A percentile compares a stretch with the other conserved stretches of the same genome.
phyloP scores from a whole-genome alignment of 2,797 vertebrate species.

The Craterocephalus amniculus region DNA sequence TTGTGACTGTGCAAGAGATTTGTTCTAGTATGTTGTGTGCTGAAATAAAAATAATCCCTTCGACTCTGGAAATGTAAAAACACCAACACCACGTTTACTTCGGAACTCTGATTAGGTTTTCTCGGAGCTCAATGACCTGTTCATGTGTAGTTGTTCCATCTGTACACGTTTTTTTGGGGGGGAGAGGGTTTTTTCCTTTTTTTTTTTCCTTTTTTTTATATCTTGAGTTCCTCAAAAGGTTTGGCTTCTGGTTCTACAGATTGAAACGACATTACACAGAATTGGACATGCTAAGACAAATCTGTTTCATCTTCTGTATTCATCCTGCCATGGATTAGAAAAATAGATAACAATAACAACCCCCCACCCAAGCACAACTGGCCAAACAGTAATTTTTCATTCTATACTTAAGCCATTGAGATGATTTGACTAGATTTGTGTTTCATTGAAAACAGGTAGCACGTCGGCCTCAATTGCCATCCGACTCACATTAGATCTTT shows the following conservation, averaged over 20 bases:
- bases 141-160: slow-evolving; percentile 49
- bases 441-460: slow-evolving; percentile 59
- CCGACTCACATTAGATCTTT: slow-evolving; percentile 28
- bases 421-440: slow-evolving; percentile 64
- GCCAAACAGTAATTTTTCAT: slow-evolving; percentile 56
- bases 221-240: slow-evolving; percentile 60
- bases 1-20: slow-evolving; percentile 55
- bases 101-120: slow-evolving; percentile 36
- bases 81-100: slow-evolving; percentile 27
- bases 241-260: slow-evolving; percentile 58
- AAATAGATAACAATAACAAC: slow-evolving; percentile 72
- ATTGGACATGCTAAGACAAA: slow-evolving; percentile 67
- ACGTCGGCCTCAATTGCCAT: slow-evolving; percentile 62
- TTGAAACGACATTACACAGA: slow-evolving; percentile 57
- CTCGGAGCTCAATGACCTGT: slow-evolving; percentile 23
- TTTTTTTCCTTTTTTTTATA: slow-evolving; percentile 13
- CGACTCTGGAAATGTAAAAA: slow-evolving; percentile 39
- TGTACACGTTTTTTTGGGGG: slow-evolving; percentile 44
- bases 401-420: slow-evolving; percentile 58
- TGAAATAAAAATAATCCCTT: slow-evolving; percentile 31
- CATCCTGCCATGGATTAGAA: slow-evolving; percentile 73
- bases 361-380: slow-evolving; percentile 27
- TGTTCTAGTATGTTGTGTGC: slow-evolving; percentile 37
- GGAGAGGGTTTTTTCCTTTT: not conserved
- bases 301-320: slow-evolving; percentile 64